Evolutionary conservation across 2,113 vertebrate species (phyloP), one percentile per base, ranked within the genome.

Genomic region (Nannobrachium achirus): DNA sequence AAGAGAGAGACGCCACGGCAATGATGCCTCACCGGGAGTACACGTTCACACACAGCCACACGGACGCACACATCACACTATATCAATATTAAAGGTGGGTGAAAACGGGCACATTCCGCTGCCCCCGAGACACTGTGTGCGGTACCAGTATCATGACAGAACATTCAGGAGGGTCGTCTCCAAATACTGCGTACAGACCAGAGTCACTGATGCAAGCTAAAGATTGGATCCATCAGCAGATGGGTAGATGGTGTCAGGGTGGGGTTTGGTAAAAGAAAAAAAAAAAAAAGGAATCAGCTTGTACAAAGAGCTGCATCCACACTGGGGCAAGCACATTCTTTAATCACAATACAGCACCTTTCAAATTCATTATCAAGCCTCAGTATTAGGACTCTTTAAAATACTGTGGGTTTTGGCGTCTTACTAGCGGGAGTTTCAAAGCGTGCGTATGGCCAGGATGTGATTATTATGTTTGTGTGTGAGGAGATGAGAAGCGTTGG

Each of bases 51-150:
- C 71, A 76, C 66, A 71, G 80, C 72, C 84, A 84, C 81, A 68
- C 80, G 86, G 65, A 78, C 73, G 80, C 58, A 83, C 56, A 74
- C 53, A 42, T 86, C 78, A 79, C 79, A 73, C 69, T 79, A 82
- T 82, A 82, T 82, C 61, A 75, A 79, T 80, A 85, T 80, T 76
- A 83, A 33, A 88, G 81, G 77, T 86, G 69, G 74, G 80, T 78
- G 80, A 78, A 86, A 83, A 33, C 25, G 58, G 66, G 74, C 79
- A 89, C 88, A 86, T 88, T 89, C 81, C 76, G 88, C 82, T 80
- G 78, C 81, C 77, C n/a, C 25, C 67, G 81, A 78, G 74, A 85
- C 76, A 79, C 78, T 76, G 84, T 78, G 71, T 82, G 76, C 71
- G 68, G 67, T 76, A 80, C 72, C 84, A 78, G 77, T 63, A 72